Percentiles rank a stretch among this genome's conserved stretches.
Evolutionary conservation across 2,797 vertebrate genomes (phyloP).

Genomic region (Muscicapa striata): DNA sequence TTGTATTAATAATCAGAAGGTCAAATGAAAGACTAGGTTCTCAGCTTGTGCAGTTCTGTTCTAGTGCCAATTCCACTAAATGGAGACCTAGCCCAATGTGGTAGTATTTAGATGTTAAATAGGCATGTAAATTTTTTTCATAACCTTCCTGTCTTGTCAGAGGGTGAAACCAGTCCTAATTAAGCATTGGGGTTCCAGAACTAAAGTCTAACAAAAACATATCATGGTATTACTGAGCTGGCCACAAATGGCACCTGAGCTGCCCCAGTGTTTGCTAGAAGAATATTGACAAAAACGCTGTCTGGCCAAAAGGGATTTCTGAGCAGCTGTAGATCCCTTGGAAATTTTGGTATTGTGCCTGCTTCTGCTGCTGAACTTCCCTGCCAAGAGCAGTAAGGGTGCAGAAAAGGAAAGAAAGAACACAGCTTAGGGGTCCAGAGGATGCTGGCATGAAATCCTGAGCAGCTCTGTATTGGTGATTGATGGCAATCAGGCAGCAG

Average conservation of each 20-base stretch:
- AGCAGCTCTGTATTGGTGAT: accelerated
- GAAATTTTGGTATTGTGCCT: not conserved
- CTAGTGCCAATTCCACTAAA: not conserved
- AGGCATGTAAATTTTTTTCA: not conserved
- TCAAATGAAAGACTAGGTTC: slow-evolving; percentile 24
- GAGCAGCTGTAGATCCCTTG: not conserved
- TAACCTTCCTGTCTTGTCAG: not conserved
- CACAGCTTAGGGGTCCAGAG: not conserved
- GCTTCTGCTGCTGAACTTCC: not conserved
- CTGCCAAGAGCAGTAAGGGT: not conserved
- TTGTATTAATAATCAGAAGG: slow-evolving; percentile 49
- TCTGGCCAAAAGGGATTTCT: not conserved
- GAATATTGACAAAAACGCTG: not conserved
- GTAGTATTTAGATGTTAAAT: not conserved
- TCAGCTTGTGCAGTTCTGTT: slow-evolving; percentile 2
- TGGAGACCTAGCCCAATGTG: not conserved
- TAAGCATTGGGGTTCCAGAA: not conserved
- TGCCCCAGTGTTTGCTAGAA: not conserved
- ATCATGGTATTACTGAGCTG: not conserved
- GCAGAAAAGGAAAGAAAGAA: not conserved
- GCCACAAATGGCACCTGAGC: not conserved
- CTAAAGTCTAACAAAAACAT: not conserved
- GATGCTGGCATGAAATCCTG: not conserved
- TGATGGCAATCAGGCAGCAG: not conserved
- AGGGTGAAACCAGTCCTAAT: not conserved